Base-by-base conservation (phyloP, 2,797 vertebrate species). In the Echiichthys vipera region DNA sequence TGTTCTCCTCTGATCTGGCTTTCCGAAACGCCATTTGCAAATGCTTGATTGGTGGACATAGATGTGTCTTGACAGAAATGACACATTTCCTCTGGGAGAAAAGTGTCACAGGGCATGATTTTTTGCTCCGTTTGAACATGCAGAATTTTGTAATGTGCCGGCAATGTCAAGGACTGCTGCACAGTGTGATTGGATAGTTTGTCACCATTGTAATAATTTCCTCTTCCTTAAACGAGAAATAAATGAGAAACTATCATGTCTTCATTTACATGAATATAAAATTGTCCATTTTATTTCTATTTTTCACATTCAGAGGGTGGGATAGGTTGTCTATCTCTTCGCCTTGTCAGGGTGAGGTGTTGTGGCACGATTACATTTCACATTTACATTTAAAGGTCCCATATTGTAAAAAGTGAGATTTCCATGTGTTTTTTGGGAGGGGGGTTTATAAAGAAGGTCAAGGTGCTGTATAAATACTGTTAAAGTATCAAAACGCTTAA, bases 201-300 rank as follows among this genome's bases (percentile, higher is more conserved):
- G 56, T 83, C 71, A 67, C 55, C 24, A 40, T 64, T 72, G 68
- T 81, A 70, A 72, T 68, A 80, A 78, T 68, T 69, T 58, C 47
- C 49, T 29, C 53, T 65, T 77, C 50, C 39, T 65, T 71, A 62
- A 80, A 80, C n/a, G 54, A 69, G 42, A 71, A 68, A 67, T 37
- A 78, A 77, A 74, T 72, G 49, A 66, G 46, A 70, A 82, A 77
- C 69, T 63, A 43, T 83, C 34, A 25, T 25, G 49, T 62, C 66
- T 74, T 80, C 54, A 74, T 87, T 86, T 81, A 57, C 46, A 75
- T 77, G 12, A 29, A 79, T 74, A 51, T 65, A 32, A 71, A 78
- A 58, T 8, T 61, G 24, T 24, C 25, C n/a, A 8, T 67, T 71
- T 67, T 20, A 55, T 50, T 73, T 51, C 5, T 51, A 9, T 68